A percentile compares a stretch with the other conserved stretches of the same genome.
Evolutionary conservation across 92 coral and sea anemone species (phyloP).

Genomic region (Virgularia gustaviana): DNA sequence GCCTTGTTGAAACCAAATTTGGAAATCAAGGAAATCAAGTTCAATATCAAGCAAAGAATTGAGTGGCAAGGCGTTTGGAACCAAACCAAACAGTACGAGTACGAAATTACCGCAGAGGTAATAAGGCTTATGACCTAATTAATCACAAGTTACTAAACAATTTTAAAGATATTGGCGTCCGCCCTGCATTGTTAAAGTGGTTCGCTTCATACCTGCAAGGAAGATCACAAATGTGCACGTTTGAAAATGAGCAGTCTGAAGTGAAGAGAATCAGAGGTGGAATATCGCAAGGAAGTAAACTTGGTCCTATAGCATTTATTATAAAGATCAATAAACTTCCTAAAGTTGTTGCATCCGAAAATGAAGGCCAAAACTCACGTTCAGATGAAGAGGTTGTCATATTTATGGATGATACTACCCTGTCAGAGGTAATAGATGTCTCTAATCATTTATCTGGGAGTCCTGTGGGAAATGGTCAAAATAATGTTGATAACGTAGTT

Average conservation of each 20-base stretch:
- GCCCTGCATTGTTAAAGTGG: constrained; percentile 7
- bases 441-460: constrained; percentile 4
- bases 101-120: too few relatives aligned
- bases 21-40: too few relatives aligned
- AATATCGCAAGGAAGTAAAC: constrained; percentile 10
- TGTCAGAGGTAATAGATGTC: constrained; percentile 3
- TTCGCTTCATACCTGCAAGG: constrained; percentile 4
- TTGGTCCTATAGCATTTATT: constrained; percentile 2
- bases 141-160: too few relatives aligned
- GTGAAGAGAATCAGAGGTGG: not conserved
- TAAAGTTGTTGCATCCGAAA: not conserved
- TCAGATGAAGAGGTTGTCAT: not conserved
- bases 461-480: constrained; percentile 1
- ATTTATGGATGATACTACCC: too few relatives aligned
- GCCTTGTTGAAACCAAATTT: too few relatives aligned
- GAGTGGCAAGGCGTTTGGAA: too few relatives aligned
- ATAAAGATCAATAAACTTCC: not conserved
- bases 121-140: too few relatives aligned
- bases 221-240: constrained; percentile 4
- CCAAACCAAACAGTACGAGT: too few relatives aligned
- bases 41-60: too few relatives aligned
- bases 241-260: not conserved
- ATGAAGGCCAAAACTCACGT: not conserved
- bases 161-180: too few relatives aligned
- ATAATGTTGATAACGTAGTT: constrained; percentile 3